Conservation (phyloP, 2,888 invertebrate species). For the Apamea sordens region DNA sequence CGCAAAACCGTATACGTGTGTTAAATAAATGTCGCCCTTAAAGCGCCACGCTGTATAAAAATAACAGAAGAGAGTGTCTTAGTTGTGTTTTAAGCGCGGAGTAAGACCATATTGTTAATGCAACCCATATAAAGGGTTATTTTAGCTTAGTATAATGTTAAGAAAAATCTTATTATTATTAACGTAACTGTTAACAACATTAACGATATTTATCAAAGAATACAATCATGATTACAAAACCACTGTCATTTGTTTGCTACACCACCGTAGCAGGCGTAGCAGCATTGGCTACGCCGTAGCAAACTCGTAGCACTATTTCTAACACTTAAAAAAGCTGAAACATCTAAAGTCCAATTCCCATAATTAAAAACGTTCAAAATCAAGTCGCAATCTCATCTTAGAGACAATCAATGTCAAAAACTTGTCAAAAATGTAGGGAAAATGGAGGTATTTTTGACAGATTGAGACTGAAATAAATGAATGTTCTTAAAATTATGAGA, state of each 20-base stretch:
- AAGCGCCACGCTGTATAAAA: no score
- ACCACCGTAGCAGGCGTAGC: neutral
- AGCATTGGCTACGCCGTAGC: conserved; percentile 28
- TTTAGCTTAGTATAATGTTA: accelerated
- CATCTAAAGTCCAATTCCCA: no score
- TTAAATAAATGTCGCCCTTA: no score
- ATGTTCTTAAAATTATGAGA: no score
- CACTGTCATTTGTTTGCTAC: no score
- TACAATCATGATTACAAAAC: neutral
- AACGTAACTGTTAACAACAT: neutral
- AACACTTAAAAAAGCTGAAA: neutral
- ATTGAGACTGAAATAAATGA: no score
- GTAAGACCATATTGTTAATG: neutral
- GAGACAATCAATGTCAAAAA: no score
- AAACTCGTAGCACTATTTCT: neutral
- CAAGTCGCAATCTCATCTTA: no score
- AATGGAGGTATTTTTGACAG: no score
- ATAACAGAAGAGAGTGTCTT: neutral
- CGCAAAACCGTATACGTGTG: no score
- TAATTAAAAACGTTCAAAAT: no score
- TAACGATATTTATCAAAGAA: neutral
- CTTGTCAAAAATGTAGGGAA: no score
- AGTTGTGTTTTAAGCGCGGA: neutral
- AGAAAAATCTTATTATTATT: neutral
- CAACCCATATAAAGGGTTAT: neutral